These are phyloP conservation scores for Antitype chi DNA, from an alignment of 2,888 invertebrate species.

Conservation along the genomic window DNA sequence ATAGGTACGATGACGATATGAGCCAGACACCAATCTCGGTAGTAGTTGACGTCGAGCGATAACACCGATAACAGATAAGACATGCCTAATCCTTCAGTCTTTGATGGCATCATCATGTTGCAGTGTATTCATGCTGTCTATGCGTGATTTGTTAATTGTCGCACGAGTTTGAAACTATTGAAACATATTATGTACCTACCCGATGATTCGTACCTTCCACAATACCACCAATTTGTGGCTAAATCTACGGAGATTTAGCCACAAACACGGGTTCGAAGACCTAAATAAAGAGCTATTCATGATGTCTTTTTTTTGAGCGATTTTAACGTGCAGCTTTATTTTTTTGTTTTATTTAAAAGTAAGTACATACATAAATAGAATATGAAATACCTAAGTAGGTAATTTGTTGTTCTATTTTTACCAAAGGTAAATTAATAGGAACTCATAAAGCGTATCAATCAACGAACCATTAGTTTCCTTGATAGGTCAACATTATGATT, in stretches of 20 bases:
- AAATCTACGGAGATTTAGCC: no score
- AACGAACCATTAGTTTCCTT: neutral
- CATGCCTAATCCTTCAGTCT: constrained; percentile 65
- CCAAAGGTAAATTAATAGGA: no score
- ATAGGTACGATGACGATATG: constrained; percentile 13
- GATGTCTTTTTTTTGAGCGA: neutral
- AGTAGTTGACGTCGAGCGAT: constrained; percentile 65
- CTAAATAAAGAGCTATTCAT: neutral
- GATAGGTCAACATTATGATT: neutral
- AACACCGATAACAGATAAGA: constrained; percentile 72
- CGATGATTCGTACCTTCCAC: neutral
- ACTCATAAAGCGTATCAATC: neutral
- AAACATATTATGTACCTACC: no score
- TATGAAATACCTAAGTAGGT: neutral
- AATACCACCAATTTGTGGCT: neutral
- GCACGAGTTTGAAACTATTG: constrained; percentile 6
- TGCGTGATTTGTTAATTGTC: constrained; percentile 56
- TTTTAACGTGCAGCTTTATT: neutral
- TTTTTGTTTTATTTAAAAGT: neutral
- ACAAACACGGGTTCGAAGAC: neutral
- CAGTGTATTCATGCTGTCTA: constrained; percentile 50
- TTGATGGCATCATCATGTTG: constrained; percentile 52
- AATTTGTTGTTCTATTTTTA: neutral
- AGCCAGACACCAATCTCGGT: constrained; percentile 70
- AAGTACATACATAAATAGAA: neutral